Base-by-base conservation (phyloP, 2,888 invertebrate genomes). In the Hecatera dysodea region DNA sequence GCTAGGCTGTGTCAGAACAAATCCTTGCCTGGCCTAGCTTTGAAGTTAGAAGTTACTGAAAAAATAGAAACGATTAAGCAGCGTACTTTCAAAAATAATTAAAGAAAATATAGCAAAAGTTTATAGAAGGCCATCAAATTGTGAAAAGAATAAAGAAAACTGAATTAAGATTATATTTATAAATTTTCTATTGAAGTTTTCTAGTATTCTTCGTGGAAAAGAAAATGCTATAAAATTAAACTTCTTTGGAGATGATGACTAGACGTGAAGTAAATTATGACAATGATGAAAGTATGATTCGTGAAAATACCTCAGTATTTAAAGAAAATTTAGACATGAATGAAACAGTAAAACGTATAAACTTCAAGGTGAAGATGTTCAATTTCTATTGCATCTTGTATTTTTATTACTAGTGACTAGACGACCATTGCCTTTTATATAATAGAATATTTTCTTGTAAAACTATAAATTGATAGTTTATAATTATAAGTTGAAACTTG, bases 321-420 rank as follows among this genome's bases (percentile, higher is more conserved):
- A 1, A 33, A 33, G 33, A 29, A 39, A 36, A 53, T n/a, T 39
- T 11, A 72, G 15, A 44, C 27, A 29, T 19, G 15, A 48, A 42
- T 2, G 29, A 22, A 46, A 17, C 17, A 12, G 2, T 24, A 24
- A 12, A 12, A 27, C 33, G 27, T 15, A 72, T 36, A 12, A 48
- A 48, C 15, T 48, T 9, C 12, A 64, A 63, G 8, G 33, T 42
- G n/a, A 46, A 57, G 0, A 44, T 57, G 24, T 59, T 27, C 1
- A 12, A 61, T 62, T 72, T 72, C 24, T 46, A 72, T 56, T 22
- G 8, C 53, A 60, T 39, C 19, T 42, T 24, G 19, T 56, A 55
- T 55, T 67, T 67, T 52, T 42, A 46, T 33, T 48, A 15, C 19
- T 17, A 22, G 36, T 17, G 29, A 50, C 44, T 22, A 62, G 53